A percentile compares a stretch with the other conserved stretches of the same genome.
phyloP scores from a whole-genome alignment of 2,113 vertebrate species.

The Sprattus sprattus region DNA sequence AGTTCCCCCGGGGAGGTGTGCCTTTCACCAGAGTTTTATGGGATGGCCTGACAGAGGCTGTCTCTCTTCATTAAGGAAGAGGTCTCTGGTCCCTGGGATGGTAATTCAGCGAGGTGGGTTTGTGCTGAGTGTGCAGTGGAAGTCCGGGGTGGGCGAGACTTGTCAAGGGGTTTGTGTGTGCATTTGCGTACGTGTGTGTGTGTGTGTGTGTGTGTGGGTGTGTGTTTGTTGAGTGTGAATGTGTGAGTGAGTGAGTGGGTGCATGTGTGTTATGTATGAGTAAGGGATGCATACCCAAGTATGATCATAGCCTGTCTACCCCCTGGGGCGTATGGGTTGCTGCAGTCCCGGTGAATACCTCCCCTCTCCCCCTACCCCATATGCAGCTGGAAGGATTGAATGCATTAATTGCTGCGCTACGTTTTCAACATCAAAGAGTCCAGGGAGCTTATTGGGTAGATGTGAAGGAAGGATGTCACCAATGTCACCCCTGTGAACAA shows the following conservation, averaged over 20 bases:
- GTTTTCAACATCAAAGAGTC: neutral
- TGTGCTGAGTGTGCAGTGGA: slow-evolving; percentile 48
- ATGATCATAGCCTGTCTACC: slow-evolving; percentile 5
- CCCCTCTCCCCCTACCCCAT: neutral
- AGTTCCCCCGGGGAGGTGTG: slow-evolving; percentile 40
- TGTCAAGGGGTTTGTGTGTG: slow-evolving; percentile 13
- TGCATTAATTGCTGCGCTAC: slow-evolving; percentile 7
- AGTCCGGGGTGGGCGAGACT: slow-evolving; percentile 27
- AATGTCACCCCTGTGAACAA: slow-evolving; percentile 11
- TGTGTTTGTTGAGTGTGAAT: neutral
- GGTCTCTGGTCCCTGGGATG: slow-evolving; percentile 28
- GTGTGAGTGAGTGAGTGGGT: neutral
- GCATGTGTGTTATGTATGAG: neutral
- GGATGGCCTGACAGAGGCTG: slow-evolving; percentile 56
- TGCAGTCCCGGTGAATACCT: neutral
- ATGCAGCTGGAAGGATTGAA: neutral
- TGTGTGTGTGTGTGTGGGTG: neutral
- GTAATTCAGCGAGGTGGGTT: slow-evolving; percentile 42
- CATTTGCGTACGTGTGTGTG: neutral
- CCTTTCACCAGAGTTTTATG: slow-evolving; percentile 46
- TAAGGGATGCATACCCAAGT: slow-evolving; percentile 1
- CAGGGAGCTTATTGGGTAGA: neutral
- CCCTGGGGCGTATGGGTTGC: neutral
- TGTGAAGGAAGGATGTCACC: neutral
- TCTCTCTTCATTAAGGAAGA: slow-evolving; percentile 65